These are phyloP conservation scores for Dolomedes plantarius DNA, from an alignment of 2,888 invertebrate genomes.

Conservation along the genomic window DNA sequence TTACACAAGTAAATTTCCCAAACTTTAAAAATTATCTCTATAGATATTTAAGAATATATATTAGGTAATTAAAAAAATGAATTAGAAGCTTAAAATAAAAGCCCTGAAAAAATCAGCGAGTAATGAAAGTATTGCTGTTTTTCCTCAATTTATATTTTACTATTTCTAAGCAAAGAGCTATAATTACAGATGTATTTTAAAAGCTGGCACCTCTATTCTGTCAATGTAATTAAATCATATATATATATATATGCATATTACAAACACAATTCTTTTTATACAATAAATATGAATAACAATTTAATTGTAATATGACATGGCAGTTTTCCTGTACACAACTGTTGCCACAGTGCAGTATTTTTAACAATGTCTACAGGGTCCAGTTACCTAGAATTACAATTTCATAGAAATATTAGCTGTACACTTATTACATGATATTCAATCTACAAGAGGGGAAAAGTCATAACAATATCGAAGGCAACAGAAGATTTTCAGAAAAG, in stretches of 20 bases:
- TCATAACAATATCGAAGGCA: constrained; percentile 47
- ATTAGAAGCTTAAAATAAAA: too few relatives aligned
- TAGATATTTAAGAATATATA: too few relatives aligned
- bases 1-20: too few relatives aligned
- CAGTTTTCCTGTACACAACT: constrained; percentile 26
- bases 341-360: constrained; percentile 59
- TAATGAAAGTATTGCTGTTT: too few relatives aligned
- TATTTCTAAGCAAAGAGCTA: too few relatives aligned
- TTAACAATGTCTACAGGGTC: constrained; percentile 63
- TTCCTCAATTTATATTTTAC: too few relatives aligned
- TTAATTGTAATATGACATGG: constrained; percentile 21
- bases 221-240: background rate
- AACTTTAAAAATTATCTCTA: too few relatives aligned
- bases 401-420: constrained; percentile 58
- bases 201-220: background rate
- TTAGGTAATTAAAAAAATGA: too few relatives aligned
- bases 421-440: constrained; percentile 58
- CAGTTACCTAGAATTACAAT: constrained; percentile 28
- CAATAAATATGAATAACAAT: constrained; percentile 25
- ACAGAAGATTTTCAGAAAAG: constrained; percentile 4
- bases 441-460: constrained; percentile 53
- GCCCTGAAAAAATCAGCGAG: too few relatives aligned
- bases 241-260: background rate
- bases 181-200: background rate
- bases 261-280: constrained; percentile 15